These are phyloP conservation scores for Murina feae DNA, from an alignment of 2,113 vertebrate genomes.

Conservation along the genomic window DNA sequence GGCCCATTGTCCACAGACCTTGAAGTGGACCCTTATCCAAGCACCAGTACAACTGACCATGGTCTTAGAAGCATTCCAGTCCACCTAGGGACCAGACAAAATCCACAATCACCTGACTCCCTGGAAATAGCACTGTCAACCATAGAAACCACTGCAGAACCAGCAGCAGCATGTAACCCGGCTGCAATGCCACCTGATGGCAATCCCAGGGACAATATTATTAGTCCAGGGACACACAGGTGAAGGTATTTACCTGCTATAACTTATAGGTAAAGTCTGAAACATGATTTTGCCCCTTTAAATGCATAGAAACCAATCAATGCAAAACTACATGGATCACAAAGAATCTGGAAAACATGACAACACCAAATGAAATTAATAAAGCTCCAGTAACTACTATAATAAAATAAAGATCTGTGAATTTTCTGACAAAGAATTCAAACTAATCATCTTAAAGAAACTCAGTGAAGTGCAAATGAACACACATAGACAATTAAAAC, in stretches of 20 bases:
- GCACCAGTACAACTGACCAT: not conserved
- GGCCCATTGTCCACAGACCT: not conserved
- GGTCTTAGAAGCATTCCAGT: not conserved
- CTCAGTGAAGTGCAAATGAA: not conserved
- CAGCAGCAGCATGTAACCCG: not conserved
- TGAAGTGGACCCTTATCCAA: not conserved
- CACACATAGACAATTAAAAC: not conserved
- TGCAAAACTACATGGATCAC: not conserved
- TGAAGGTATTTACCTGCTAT: not conserved
- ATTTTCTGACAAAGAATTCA: not conserved
- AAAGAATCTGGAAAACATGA: not conserved
- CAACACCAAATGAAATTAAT: not conserved
- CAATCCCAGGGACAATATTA: not conserved
- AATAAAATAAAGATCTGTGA: not conserved
- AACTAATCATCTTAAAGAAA: not conserved
- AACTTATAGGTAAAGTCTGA: not conserved
- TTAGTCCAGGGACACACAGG: not conserved
- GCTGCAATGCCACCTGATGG: not conserved
- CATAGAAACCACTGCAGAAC: not conserved
- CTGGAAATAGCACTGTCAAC: not conserved
- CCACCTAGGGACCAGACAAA: not conserved
- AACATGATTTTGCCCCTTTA: not conserved
- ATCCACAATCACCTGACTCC: not conserved
- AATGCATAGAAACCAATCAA: not conserved
- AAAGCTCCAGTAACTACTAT: not conserved